These are phyloP conservation scores for Tipula vernalis DNA, from an alignment of 2,888 invertebrate species.

Conservation along the genomic window DNA sequence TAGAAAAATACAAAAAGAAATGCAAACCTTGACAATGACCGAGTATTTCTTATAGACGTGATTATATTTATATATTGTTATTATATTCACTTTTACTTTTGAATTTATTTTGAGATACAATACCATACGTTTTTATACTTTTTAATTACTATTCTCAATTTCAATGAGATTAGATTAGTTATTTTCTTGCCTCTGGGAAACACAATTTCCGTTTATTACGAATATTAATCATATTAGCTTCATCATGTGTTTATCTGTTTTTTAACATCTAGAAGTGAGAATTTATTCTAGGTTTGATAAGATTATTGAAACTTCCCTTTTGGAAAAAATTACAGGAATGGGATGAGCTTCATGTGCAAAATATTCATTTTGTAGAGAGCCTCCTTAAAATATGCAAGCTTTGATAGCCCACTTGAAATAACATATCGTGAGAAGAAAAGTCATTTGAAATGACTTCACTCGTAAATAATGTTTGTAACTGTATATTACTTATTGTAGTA, in stretches of 20 bases:
- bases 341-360: too few species aligned
- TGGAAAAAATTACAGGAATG: too few species aligned
- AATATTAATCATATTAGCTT: too few species aligned
- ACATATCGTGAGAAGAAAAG: too few species aligned
- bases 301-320: too few species aligned
- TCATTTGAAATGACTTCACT: too few species aligned
- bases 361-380: too few species aligned
- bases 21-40: slow-evolving; percentile 6
- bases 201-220: neutral
- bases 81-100: neutral
- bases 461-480: too few species aligned
- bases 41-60: neutral
- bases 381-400: too few species aligned
- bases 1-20: neutral
- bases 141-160: neutral
- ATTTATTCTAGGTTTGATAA: neutral
- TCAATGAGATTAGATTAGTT: neutral
- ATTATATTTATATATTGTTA: neutral
- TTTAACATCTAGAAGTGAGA: neutral
- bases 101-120: neutral
- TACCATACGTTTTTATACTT: neutral
- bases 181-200: neutral
- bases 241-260: too few species aligned
- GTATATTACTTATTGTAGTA: too few species aligned
- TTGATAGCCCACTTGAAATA: too few species aligned